Base-by-base conservation (phyloP, 2,888 invertebrate species). In the Ferrisia virgata region DNA sequence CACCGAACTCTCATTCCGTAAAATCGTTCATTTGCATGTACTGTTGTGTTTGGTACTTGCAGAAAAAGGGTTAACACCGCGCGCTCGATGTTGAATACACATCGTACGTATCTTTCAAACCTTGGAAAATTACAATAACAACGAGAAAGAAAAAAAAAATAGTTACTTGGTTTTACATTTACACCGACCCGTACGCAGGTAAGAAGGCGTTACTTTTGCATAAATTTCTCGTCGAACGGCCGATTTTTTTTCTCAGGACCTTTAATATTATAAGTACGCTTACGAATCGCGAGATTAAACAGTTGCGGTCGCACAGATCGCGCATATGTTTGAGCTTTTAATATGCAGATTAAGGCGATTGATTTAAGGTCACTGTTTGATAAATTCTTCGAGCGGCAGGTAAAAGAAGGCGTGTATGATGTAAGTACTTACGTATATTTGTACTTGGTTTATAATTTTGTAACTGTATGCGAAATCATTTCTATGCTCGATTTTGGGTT, bases 131-230 rank as follows among this genome's bases (percentile, higher is more conserved):
- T 79, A 79, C 47, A 79, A 79, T 79, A 79, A 79, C 47, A 79
- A 79, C 79, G 31, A 79, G 36, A 79, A 40, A 79, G 22, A 78
- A 79, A 79, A 47, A 79, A 40, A 78, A 79, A 79, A 47, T 31
- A 79, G 47, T 79, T 47, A 79, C 79, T 25, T 40, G 43, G 33
- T 47, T 79, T 47, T 31, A 31, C 79, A 39, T 25, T 47, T 25
- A 25, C 43, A 25, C 28, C 22, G 39, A 39, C 25, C 22, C 36
- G 28, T 33, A 43, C 47, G 47, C 79, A 79, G 79, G 79, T 79
- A 79, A 79, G 79, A 79, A 79, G 79, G 79, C 79, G 79, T 79
- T 47, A 79, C 79, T 79, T 79, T 79, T 79, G 79, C 79, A 79
- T 79, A 79, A 79, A 79, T 79, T 79, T 39, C 47, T 47, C 28